Percentiles rank a stretch among this genome's conserved stretches.
phyloP scores from a whole-genome alignment of 2,888 invertebrate genomes.

The Leptothorax acervorum region DNA sequence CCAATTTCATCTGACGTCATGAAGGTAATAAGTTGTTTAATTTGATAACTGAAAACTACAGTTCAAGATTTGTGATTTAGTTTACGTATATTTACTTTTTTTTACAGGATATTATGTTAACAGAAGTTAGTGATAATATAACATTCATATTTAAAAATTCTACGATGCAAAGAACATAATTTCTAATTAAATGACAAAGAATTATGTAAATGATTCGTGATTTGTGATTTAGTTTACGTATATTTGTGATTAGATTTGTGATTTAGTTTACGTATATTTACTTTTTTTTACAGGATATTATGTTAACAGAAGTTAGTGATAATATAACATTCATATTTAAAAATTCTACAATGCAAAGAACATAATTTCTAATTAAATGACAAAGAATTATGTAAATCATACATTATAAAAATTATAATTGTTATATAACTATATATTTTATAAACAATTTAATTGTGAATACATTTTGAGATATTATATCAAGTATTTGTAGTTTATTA shows the following conservation, averaged over 20 bases:
- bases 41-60: background rate
- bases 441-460: background rate
- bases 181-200: background rate
- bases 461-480: background rate
- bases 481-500: background rate
- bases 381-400: slow-evolving; percentile 24
- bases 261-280: slow-evolving; percentile 34
- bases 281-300: slow-evolving; percentile 76
- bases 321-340: slow-evolving; percentile 83
- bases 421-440: slow-evolving; percentile 3
- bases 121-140: slow-evolving; percentile 76
- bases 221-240: background rate
- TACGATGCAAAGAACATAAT: background rate
- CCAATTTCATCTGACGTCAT: slow-evolving; percentile 82
- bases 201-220: no score
- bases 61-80: slow-evolving; percentile 17
- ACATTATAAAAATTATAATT: background rate
- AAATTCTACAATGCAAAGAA: slow-evolving; percentile 69
- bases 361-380: background rate
- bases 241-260: slow-evolving; percentile 43
- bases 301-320: slow-evolving; percentile 76
- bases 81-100: slow-evolving; percentile 39
- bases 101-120: slow-evolving; percentile 81
- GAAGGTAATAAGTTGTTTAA: slow-evolving; percentile 77
- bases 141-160: slow-evolving; percentile 83